Evolutionary conservation across 2,888 invertebrate species (phyloP).

Genomic region (Hirtodrosophila alboralis): DNA sequence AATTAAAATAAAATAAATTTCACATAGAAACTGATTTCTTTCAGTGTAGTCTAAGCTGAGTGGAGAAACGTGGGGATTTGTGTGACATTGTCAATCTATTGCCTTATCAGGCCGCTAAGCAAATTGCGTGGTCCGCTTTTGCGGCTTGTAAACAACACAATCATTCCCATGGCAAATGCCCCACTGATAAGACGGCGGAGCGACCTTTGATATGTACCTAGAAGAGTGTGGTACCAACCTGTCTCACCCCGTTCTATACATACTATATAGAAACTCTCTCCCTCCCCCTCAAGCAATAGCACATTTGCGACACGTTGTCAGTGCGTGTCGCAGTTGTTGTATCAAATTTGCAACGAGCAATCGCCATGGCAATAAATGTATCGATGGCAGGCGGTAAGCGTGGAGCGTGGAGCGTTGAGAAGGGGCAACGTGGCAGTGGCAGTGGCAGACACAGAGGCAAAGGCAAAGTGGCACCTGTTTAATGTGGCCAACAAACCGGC

Average conservation of each 20-base stretch:
- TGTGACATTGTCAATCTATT: not conserved
- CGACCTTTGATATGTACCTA: constrained; percentile 57
- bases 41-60: too few relatives aligned
- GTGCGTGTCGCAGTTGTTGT: constrained; percentile 50
- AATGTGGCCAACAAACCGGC: constrained; percentile 41
- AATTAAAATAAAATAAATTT: too few relatives aligned
- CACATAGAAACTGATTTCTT: too few relatives aligned
- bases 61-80: rapidly evolving
- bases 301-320: constrained; percentile 36
- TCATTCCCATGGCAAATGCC: constrained; percentile 27
- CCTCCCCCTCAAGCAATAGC: constrained; percentile 1
- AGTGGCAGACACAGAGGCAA: not conserved
- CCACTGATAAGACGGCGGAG: constrained; percentile 31
- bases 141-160: constrained; percentile 68
- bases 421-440: not conserved
- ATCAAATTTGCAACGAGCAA: constrained; percentile 21
- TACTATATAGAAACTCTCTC: too few relatives aligned
- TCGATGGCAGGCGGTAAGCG: constrained; percentile 26
- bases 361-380: constrained; percentile 56
- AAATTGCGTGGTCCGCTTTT: constrained; percentile 59
- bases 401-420: not conserved
- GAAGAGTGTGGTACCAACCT: too few relatives aligned
- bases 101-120: constrained; percentile 59
- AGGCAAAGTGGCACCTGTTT: constrained; percentile 42
- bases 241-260: too few relatives aligned